Evolutionary conservation across 2,888 invertebrate genomes (phyloP).

Genomic region (Phorcus lineatus): DNA sequence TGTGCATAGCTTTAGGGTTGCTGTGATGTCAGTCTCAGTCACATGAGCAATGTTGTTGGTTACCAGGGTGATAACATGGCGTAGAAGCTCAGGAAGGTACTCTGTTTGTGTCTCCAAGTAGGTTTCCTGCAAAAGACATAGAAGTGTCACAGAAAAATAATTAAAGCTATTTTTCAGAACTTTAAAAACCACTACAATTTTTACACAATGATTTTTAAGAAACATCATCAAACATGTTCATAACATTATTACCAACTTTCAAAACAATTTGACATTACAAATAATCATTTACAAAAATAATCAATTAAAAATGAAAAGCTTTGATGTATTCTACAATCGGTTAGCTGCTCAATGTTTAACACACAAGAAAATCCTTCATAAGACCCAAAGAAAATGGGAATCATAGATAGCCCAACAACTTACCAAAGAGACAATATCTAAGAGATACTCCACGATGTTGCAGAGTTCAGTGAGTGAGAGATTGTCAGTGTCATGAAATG

Average conservation of each 20-base stretch:
- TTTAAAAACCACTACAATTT: too few relatives aligned
- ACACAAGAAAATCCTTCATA: too few relatives aligned
- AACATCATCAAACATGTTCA: too few relatives aligned
- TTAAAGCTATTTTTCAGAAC: not conserved
- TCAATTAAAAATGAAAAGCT: not conserved
- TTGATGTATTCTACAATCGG: too few relatives aligned
- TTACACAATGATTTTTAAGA: too few relatives aligned
- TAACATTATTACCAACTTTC: too few relatives aligned
- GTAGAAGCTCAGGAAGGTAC: slow-evolving; percentile 86
- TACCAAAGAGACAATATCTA: slow-evolving; percentile 81
- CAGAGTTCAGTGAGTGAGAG: slow-evolving; percentile 81
- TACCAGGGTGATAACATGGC: slow-evolving; percentile 81
- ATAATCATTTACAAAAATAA: not conserved
- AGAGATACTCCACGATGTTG: slow-evolving; percentile 83
- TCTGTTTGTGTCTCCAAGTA: slow-evolving; percentile 86
- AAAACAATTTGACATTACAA: not conserved
- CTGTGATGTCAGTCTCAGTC: slow-evolving; percentile 81
- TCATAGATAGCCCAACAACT: slow-evolving; percentile 41
- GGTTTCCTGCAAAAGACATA: slow-evolving; percentile 78
- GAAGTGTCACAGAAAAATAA: not conserved
- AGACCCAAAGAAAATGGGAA: too few relatives aligned
- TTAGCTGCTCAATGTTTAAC: too few relatives aligned
- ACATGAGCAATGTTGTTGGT: slow-evolving; percentile 79
- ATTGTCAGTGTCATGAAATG: slow-evolving; percentile 76
- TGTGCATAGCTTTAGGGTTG: slow-evolving; percentile 82